phyloP scores from a whole-genome alignment of 2,113 vertebrate genomes.

The Gnathonemus longibarbis region DNA sequence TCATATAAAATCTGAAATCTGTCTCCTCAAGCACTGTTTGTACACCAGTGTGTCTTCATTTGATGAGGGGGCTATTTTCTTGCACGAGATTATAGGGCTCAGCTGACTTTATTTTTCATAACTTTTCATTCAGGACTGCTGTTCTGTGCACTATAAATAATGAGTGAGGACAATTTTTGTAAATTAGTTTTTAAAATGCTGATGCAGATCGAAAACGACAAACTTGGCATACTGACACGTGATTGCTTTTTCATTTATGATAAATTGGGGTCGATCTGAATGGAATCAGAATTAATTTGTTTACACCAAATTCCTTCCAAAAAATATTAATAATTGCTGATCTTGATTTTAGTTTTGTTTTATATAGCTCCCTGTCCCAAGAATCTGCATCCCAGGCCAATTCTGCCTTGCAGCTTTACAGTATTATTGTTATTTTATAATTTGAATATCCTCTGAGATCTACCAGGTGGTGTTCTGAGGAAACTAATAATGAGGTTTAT shows the following conservation, averaged over 20 bases:
- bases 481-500: slow-evolving; percentile 22
- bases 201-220: background rate
- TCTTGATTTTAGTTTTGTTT: slow-evolving; percentile 15
- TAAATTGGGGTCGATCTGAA: background rate
- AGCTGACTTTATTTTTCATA: background rate
- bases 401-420: background rate
- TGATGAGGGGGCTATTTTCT: background rate
- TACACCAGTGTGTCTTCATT: background rate
- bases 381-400: background rate
- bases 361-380: background rate
- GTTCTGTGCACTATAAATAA: background rate
- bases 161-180: background rate
- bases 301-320: background rate
- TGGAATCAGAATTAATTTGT: background rate
- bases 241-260: slow-evolving; percentile 34
- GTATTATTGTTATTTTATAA: slow-evolving; percentile 14
- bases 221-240: slow-evolving; percentile 15
- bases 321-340: background rate
- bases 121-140: background rate
- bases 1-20: background rate
- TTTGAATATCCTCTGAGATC: slow-evolving; percentile 17
- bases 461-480: slow-evolving; percentile 9
- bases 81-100: background rate
- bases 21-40: background rate
- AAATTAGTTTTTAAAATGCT: background rate